Base-by-base conservation (phyloP, 2,888 invertebrate species). In the Agrotis puta region DNA sequence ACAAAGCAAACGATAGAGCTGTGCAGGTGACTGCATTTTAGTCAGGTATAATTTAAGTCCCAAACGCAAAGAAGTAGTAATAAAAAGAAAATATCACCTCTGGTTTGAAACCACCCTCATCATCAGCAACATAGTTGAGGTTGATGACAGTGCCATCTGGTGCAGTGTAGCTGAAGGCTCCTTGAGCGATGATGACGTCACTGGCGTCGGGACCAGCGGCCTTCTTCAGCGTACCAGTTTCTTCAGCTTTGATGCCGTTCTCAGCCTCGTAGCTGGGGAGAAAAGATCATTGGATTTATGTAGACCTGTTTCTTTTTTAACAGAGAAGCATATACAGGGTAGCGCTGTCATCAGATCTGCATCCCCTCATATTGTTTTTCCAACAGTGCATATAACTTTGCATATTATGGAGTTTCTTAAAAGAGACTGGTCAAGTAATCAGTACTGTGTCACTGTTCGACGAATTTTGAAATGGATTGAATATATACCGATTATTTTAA, bases 201-300 rank as follows among this genome's bases (percentile, higher is more conserved):
- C 96, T 96, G 6, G 96, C 94, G 79, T 98, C 97, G 1, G 98
- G 96, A 63, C 97, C 96, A 64, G 96, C 96, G 13, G 97, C 97
- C 88, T 97, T 97, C 94, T 98, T 98, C 85, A 98, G 91, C 39
- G 97, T 97, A 20, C 98, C 98, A 20, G 97, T 97, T 93, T 98
- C 98, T 89, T 98, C 97, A 1, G 97, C 98, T 90, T 98, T 97
- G 71, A 98, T 98, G 70, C 98, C 98, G 88, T 98, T 98, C 72
- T 97, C 98, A 24, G 98, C 97, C 94, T 98, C 98, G 88, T 97
- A 98, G 90, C 98, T 98, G 91, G 57, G 27, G 14, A 63, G 14
- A 13, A 48, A 63, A 48, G 13, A 16, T 14, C 2, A 72, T 14
- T 56, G 18, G 33, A 13, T 33, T 33, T 56, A 18, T n/a, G 27